Evolutionary conservation across 37 sponge, comb jelly and placozoan species (phyloP).

Genomic region (Aphrocallistes beatrix): DNA sequence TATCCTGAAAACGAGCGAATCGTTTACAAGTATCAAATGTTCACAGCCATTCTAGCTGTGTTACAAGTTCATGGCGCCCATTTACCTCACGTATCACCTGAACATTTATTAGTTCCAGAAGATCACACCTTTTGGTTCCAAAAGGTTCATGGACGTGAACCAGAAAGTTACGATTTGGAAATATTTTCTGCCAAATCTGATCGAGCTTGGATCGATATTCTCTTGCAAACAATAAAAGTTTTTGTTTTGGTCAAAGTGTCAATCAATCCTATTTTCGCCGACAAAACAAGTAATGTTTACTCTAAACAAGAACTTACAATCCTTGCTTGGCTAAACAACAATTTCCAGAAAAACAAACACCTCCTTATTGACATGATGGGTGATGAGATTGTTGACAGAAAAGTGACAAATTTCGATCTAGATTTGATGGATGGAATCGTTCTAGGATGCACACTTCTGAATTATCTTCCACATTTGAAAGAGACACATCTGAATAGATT

Average conservation of each 20-base stretch:
- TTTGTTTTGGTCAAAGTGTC: background rate
- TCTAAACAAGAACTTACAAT: background rate
- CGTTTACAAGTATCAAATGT: constrained; percentile 6
- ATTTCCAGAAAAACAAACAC: background rate
- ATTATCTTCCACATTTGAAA: background rate
- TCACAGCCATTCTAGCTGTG: background rate
- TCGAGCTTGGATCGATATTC: constrained; percentile 3
- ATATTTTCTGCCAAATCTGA: background rate
- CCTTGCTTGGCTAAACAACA: background rate
- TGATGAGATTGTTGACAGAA: background rate
- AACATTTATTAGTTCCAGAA: background rate
- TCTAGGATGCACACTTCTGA: background rate
- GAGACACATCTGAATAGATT: background rate
- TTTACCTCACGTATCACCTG: background rate
- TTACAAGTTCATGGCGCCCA: background rate
- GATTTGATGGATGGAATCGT: background rate
- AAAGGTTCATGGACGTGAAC: background rate
- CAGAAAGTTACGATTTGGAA: background rate
- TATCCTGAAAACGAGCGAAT: constrained; percentile 15
- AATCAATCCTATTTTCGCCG: background rate
- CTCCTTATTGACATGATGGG: background rate
- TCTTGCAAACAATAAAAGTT: background rate
- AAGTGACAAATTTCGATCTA: background rate
- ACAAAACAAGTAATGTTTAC: background rate
- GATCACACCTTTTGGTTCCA: constrained; percentile 10